These are phyloP conservation scores for Varroa destructor DNA, from an alignment of 1,140 invertebrate species.

Conservation along the genomic window DNA sequence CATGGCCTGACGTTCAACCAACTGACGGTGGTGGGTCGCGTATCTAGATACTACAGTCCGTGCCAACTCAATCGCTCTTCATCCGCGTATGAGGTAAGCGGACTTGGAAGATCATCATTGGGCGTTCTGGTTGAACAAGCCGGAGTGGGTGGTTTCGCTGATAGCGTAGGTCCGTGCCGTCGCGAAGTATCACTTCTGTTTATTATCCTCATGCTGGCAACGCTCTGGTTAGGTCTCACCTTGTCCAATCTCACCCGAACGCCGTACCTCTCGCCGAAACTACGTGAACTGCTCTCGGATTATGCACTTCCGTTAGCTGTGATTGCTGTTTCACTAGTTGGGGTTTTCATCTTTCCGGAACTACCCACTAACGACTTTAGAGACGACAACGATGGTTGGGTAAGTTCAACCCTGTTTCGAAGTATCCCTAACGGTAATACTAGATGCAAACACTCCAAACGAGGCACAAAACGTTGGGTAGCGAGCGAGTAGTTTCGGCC, in stretches of 20 bases:
- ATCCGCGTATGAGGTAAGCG: no score
- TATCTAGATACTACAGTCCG: constrained; percentile 16
- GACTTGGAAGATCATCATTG: no score
- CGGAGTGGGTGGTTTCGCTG: background rate
- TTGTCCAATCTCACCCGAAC: constrained; percentile 33
- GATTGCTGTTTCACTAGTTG: constrained; percentile 44
- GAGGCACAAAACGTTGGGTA: no score
- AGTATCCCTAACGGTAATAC: background rate
- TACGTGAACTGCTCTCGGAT: constrained; percentile 45
- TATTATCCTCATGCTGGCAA: constrained; percentile 19
- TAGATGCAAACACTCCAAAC: no score
- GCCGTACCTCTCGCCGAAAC: constrained; percentile 43
- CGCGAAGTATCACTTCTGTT: constrained; percentile 15
- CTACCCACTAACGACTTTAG: constrained; percentile 8
- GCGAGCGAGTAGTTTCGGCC: no score
- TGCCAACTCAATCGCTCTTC: background rate
- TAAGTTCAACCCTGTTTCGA: background rate
- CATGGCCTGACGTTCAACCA: no score
- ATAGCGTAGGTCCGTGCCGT: constrained; percentile 16
- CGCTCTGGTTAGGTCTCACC: constrained; percentile 15
- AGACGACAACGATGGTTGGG: constrained; percentile 1
- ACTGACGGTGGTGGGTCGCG: no score
- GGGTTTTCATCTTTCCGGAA: constrained; percentile 42
- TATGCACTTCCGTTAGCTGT: constrained; percentile 46
- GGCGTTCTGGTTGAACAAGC: no score